phyloP scores from a whole-genome alignment of 2,113 vertebrate species.

The Saguinus midas region DNA sequence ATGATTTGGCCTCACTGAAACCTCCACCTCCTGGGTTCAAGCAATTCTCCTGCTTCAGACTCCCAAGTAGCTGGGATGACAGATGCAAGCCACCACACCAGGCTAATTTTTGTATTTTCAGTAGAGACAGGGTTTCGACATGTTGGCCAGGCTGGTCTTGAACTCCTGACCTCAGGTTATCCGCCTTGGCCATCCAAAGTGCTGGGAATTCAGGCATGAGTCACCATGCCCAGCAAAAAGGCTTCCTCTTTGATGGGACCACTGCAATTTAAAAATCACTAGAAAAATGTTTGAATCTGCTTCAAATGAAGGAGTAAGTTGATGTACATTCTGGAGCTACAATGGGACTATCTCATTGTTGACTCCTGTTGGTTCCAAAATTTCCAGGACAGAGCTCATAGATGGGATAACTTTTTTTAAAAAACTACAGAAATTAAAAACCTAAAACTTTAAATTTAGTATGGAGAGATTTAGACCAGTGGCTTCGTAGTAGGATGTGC shows the following conservation, averaged over 20 bases:
- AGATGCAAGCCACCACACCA: too few relatives aligned
- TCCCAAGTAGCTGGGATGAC: too few relatives aligned
- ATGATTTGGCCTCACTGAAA: too few relatives aligned
- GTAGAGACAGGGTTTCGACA: too few relatives aligned
- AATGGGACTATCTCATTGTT: not conserved
- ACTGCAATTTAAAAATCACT: not conserved
- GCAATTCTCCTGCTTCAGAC: too few relatives aligned
- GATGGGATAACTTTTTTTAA: not conserved
- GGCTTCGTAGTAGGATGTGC: not conserved
- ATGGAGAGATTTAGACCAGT: not conserved
- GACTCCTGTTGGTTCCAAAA: not conserved
- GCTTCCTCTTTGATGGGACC: not conserved
- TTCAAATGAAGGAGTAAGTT: rapidly evolving
- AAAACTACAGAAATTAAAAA: not conserved
- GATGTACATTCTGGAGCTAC: rapidly evolving
- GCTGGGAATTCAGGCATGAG: too few relatives aligned
- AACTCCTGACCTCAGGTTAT: too few relatives aligned
- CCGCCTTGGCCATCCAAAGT: too few relatives aligned
- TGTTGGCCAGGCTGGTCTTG: too few relatives aligned
- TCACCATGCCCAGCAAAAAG: not conserved
- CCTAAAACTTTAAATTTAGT: not conserved
- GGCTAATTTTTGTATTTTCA: too few relatives aligned
- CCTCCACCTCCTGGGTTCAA: too few relatives aligned
- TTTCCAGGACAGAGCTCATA: not conserved
- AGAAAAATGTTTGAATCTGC: not conserved